Base-by-base conservation (phyloP, 2,797 vertebrate species). In the Loriculus beryllinus region DNA sequence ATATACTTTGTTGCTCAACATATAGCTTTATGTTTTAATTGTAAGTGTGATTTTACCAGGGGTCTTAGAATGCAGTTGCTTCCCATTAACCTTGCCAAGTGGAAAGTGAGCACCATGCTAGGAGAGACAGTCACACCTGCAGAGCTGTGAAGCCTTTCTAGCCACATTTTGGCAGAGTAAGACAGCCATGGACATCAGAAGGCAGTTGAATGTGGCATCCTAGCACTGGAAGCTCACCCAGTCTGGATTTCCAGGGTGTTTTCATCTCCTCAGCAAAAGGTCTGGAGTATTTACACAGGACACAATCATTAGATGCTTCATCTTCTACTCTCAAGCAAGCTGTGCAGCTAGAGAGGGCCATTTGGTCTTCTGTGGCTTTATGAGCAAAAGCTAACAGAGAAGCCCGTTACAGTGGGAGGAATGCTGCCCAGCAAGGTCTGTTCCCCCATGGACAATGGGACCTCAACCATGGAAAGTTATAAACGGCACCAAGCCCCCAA, bases 351-450 rank as follows among this genome's bases (percentile, higher is more conserved):
- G 47, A 71, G 71, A 78, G 42, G 43, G 39, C 35, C 25, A 52
- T 86, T 82, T 40, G 69, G 54, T 81, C 79, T 78, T 91, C 18
- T 35, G 45, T 26, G 22, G 57, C 39, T 94, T 86, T 68, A 54
- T 90, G 77, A 78, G 79, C 48, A 95, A 85, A 74, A 49, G 4
- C 52, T 69, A 35, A 9, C 42, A 89, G 71, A 71, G 62, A 56
- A 71, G 9, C 14, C 47, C 85, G 39, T 72, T 43, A 26, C 31
- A 54, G 37, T 2, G 7, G 29, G 75, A 35, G 67, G 15, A 68
- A 26, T 0, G 0, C 72, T 48, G 45, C 56, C 42, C 82, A 48
- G 71, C 2, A 0, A 8, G 29, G 8, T 10, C 26, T 45, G 11
- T 21, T 88, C 48, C 25, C 21, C 89, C 9, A 49, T 80, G 42